Evolutionary conservation across 1,140 invertebrate species (phyloP).

Genomic region (Aphis craccivora): DNA sequence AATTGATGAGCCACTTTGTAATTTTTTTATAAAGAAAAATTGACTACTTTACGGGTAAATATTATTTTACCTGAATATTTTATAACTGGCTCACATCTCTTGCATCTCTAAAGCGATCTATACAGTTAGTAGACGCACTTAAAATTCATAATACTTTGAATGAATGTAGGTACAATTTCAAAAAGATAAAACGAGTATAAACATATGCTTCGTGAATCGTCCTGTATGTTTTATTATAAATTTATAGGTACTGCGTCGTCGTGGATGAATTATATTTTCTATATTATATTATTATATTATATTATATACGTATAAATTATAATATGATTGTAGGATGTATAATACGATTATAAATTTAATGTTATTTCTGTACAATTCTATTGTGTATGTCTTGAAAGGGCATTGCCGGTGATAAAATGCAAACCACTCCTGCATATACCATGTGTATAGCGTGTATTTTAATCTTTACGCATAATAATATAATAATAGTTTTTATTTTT

Average conservation of each 20-base stretch:
- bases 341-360: slow-evolving; percentile 5
- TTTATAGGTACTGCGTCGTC: neutral
- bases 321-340: neutral
- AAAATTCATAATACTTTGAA: neutral
- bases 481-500: neutral
- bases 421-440: neutral
- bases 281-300: neutral
- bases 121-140: neutral
- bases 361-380: neutral
- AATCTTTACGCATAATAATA: neutral
- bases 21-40: too few relatives aligned
- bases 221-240: neutral
- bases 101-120: neutral
- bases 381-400: neutral
- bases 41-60: too few relatives aligned
- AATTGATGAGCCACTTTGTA: neutral
- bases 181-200: neutral
- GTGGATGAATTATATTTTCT: neutral
- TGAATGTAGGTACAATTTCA: neutral
- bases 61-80: neutral
- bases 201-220: neutral
- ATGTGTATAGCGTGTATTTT: neutral
- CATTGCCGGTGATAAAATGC: neutral
- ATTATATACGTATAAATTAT: neutral
- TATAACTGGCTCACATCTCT: neutral